Evolutionary conservation across 2,797 vertebrate genomes (phyloP).

Genomic region (Alca torda): DNA sequence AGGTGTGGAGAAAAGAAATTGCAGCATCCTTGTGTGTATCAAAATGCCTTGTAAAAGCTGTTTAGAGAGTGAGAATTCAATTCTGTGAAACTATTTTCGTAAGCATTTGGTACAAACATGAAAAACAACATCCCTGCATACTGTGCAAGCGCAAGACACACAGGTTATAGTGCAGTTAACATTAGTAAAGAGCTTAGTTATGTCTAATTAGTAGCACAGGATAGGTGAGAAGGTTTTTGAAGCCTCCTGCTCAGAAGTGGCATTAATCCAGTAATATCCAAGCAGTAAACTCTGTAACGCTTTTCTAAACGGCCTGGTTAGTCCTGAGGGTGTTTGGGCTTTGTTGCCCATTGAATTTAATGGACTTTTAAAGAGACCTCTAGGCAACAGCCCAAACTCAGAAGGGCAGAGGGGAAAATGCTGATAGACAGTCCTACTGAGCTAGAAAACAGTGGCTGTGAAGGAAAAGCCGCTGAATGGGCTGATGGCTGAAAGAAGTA

Average conservation of each 20-base stretch:
- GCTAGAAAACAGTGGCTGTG: constrained; percentile 3
- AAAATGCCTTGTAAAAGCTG: constrained; percentile 11
- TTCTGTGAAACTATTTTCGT: not conserved
- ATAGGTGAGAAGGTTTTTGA: not conserved
- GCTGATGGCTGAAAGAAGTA: constrained; percentile 38
- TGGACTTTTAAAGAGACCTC: constrained; percentile 26
- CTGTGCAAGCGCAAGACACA: not conserved
- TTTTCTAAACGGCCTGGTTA: not conserved
- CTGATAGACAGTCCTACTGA: constrained; percentile 49
- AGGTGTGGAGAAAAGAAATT: not conserved
- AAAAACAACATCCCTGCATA: not conserved
- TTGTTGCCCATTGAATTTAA: not conserved
- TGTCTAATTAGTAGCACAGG: not conserved
- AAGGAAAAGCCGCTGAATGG: constrained; percentile 46
- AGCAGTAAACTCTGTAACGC: not conserved
- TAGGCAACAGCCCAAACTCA: constrained; percentile 30
- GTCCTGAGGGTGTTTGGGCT: not conserved
- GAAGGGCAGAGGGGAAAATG: constrained; percentile 59
- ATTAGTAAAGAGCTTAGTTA: not conserved
- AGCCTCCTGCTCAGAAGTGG: not conserved
- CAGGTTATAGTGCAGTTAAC: not conserved
- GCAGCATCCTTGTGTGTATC: not conserved
- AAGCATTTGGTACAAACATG: not conserved
- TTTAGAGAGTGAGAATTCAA: constrained; percentile 6
- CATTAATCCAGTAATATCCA: not conserved